Percentiles rank a stretch among this genome's conserved stretches.
Conservation (phyloP, 23 tunicate genomes). For the Diplosoma virens region DNA sequence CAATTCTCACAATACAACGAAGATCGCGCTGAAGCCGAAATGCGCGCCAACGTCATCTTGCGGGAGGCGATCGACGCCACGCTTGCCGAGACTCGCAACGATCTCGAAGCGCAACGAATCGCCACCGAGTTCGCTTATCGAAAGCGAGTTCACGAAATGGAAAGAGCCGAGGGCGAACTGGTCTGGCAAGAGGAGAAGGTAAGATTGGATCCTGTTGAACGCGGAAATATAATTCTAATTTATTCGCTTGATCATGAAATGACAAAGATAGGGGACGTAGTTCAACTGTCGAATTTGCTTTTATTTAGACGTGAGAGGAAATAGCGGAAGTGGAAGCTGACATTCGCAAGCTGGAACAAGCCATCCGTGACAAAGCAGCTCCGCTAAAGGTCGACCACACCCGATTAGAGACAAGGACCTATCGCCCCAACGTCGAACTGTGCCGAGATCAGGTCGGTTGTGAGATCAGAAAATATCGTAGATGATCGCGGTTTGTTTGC, state of each 20-base stretch:
- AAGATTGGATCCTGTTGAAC: too few relatives aligned
- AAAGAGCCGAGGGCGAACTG: slow-evolving; percentile 74
- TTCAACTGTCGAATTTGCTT: too few relatives aligned
- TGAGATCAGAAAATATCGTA: too few relatives aligned
- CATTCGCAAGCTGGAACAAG: slow-evolving; percentile 84
- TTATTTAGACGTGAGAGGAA: slow-evolving; percentile 78
- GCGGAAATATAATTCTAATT: too few relatives aligned
- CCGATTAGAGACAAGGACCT: slow-evolving; percentile 83
- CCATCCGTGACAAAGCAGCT: slow-evolving; percentile 84
- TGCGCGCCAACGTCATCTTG: slow-evolving; percentile 82
- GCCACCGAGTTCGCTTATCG: slow-evolving; percentile 93
- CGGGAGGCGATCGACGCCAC: slow-evolving; percentile 95
- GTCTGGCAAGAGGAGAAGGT: slow-evolving; percentile 85
- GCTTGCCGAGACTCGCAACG: slow-evolving; percentile 75
- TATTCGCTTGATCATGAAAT: too few relatives aligned
- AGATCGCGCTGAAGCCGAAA: slow-evolving; percentile 87
- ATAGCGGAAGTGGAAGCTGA: slow-evolving; percentile 95
- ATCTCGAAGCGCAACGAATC: slow-evolving; percentile 89
- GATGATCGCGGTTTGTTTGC: too few relatives aligned
- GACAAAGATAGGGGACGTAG: too few relatives aligned
- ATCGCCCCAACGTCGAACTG: slow-evolving; percentile 82
- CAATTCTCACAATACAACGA: slow-evolving; percentile 95
- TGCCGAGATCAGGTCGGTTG: slow-evolving; percentile 79
- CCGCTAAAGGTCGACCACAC: slow-evolving; percentile 96
- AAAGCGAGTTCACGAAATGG: slow-evolving; percentile 93